Evolutionary conservation across 2,113 vertebrate species (phyloP).

Genomic region (Emydura subglobosa): DNA sequence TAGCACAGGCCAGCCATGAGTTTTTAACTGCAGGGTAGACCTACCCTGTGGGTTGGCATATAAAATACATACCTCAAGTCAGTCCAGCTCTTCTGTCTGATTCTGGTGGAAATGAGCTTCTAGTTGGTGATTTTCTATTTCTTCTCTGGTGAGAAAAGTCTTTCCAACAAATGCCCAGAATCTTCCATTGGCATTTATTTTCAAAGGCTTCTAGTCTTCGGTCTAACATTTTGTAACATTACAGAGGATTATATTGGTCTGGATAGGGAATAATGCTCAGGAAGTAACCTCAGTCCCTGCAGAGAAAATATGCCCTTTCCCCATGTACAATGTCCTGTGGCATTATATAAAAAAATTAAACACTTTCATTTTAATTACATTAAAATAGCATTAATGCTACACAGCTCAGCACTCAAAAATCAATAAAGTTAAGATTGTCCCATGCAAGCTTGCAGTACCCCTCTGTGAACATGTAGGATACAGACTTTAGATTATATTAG

Average conservation of each 20-base stretch:
- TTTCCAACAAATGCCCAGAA: neutral
- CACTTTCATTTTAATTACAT: neutral
- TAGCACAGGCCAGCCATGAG: neutral
- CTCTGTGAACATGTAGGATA: neutral
- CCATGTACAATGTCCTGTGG: neutral
- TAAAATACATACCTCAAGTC: neutral
- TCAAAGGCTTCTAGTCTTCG: neutral
- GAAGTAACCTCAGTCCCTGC: fast-evolving
- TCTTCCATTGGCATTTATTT: neutral
- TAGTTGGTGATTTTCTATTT: neutral
- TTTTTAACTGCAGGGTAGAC: neutral
- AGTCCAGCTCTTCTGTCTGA: neutral
- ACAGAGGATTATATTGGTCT: neutral
- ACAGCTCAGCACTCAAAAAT: neutral
- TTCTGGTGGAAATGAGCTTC: neutral
- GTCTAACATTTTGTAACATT: neutral
- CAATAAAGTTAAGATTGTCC: neutral
- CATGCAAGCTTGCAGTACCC: neutral
- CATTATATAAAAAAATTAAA: neutral
- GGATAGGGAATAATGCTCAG: neutral
- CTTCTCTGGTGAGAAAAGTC: neutral
- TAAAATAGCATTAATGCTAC: neutral
- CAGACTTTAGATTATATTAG: neutral
- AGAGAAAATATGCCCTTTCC: neutral
- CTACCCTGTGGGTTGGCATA: neutral